These are phyloP conservation scores for Astreopora myriophthalma DNA, from an alignment of 64 coral and sea anemone species.

Conservation along the genomic window DNA sequence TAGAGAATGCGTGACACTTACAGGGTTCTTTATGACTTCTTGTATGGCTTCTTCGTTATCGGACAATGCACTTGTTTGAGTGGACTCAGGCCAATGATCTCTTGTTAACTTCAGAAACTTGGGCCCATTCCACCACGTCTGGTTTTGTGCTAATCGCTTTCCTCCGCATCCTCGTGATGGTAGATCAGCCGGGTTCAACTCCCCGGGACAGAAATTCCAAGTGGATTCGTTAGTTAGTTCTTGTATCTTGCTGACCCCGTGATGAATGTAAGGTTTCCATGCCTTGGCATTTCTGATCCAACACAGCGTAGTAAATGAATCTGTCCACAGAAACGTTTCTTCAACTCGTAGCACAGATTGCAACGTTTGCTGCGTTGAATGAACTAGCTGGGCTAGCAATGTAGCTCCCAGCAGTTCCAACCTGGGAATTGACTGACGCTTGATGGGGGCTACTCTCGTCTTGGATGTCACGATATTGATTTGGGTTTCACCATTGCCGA, in stretches of 20 bases:
- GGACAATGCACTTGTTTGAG: not conserved
- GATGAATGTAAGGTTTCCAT: slow-evolving; percentile 2
- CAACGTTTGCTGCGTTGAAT: not conserved
- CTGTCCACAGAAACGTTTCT: not conserved
- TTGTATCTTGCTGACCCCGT: not conserved
- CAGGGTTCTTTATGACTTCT: not conserved
- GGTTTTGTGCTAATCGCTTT: not conserved
- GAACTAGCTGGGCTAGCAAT: slow-evolving; percentile 8
- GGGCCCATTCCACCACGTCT: not conserved
- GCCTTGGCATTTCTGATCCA: not conserved
- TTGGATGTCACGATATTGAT: slow-evolving; percentile 46
- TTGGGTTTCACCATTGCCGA: slow-evolving; percentile 35
- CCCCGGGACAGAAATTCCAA: not conserved
- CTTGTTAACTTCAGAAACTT: not conserved
- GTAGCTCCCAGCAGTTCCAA: slow-evolving; percentile 21
- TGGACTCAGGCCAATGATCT: not conserved
- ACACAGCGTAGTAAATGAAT: slow-evolving; percentile 3
- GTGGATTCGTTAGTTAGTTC: not conserved
- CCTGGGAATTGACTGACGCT: slow-evolving; percentile 14
- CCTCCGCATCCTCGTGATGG: not conserved
- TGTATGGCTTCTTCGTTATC: not conserved
- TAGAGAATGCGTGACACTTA: slow-evolving; percentile 1
- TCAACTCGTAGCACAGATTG: slow-evolving; percentile 16
- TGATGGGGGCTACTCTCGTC: slow-evolving; percentile 26
- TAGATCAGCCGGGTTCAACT: slow-evolving; percentile 1